These are phyloP conservation scores for Artibeus lituratus DNA, from an alignment of 2,797 vertebrate genomes.

Conservation along the genomic window DNA sequence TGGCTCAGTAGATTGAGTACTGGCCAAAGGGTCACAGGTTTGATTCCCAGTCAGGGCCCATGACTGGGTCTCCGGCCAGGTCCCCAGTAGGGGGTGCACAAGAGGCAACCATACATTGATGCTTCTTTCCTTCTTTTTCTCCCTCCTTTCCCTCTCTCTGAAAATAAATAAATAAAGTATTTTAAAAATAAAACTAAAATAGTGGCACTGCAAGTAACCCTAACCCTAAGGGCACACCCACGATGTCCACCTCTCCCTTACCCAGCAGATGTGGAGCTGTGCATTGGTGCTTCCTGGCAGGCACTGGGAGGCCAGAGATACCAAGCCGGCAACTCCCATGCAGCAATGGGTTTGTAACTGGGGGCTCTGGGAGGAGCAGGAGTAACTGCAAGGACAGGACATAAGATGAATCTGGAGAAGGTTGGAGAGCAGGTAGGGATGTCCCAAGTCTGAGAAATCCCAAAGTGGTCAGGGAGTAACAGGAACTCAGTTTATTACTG, in stretches of 20 bases:
- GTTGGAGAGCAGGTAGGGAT: no score
- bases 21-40: no score
- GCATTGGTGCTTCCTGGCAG: background rate
- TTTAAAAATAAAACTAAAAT: background rate
- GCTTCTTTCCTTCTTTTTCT: no score
- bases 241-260: background rate
- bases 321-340: background rate
- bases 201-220: background rate
- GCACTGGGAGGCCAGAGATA: background rate
- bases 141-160: no score
- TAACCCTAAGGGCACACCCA: background rate
- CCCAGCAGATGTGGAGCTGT: background rate
- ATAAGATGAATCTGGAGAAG: background rate
- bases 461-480: background rate
- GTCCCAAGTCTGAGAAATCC: background rate
- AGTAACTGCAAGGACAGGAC: background rate
- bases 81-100: no score
- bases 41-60: no score
- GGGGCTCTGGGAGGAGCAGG: background rate
- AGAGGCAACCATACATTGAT: no score
- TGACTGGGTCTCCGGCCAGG: no score
- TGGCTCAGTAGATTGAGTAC: no score
- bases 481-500: no score
- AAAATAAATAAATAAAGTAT: no score
- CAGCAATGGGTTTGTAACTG: background rate